Conservation (phyloP, 2,113 vertebrate species). For the Bufo gargarizans region DNA sequence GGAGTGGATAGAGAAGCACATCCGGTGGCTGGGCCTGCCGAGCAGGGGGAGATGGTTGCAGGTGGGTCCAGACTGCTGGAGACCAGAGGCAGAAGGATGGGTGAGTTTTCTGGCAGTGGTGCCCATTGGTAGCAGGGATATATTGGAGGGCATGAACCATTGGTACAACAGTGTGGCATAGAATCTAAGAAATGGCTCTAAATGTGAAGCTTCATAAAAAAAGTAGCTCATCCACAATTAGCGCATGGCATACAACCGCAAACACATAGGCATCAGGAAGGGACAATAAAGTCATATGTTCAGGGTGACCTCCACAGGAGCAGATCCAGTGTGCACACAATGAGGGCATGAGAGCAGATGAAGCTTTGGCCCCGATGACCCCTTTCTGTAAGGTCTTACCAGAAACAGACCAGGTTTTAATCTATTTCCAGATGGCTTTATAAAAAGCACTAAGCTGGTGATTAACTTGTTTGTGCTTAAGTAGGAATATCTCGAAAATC, state of each 20-base stretch:
- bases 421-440: conserved; percentile 3
- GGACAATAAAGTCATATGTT: background rate
- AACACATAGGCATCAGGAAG: background rate
- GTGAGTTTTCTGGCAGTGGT: too few relatives aligned
- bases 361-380: background rate
- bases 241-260: too few relatives aligned
- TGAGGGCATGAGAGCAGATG: background rate
- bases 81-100: too few relatives aligned
- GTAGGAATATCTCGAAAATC: conserved; percentile 9
- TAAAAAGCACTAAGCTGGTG: background rate
- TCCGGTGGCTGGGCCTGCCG: too few relatives aligned
- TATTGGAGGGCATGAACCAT: too few relatives aligned
- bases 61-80: too few relatives aligned
- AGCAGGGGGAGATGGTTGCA: too few relatives aligned
- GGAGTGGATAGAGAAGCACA: too few relatives aligned
- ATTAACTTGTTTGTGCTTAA: conserved; percentile 4
- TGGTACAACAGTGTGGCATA: background rate
- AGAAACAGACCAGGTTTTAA: background rate
- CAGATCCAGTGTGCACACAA: too few relatives aligned
- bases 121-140: too few relatives aligned
- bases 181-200: background rate
- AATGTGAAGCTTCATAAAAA: background rate
- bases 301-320: too few relatives aligned
- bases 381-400: background rate
- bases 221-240: background rate